phyloP scores from a whole-genome alignment of 1,140 invertebrate species.

The Bombus impatiens region DNA sequence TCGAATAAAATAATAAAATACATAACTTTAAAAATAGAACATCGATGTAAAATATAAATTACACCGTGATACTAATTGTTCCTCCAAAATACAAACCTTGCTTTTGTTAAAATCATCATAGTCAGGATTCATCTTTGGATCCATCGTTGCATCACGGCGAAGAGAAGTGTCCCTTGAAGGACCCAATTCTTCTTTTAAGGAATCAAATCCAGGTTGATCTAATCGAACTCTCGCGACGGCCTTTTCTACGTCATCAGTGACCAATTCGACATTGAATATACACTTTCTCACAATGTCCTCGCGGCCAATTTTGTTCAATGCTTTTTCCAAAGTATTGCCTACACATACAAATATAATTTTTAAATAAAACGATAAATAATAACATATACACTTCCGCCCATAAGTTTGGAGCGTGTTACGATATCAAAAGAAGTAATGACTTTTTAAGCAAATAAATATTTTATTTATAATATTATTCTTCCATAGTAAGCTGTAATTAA shows the following conservation, averaged over 20 bases:
- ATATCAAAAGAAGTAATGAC: background rate
- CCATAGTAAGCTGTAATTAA: too few relatives aligned
- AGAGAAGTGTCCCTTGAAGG: constrained; percentile 86
- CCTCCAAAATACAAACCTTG: constrained; percentile 72
- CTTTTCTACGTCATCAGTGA: constrained; percentile 91
- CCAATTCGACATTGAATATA: constrained; percentile 91
- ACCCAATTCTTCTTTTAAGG: constrained; percentile 88
- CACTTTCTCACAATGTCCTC: constrained; percentile 97
- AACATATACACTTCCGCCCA: too few relatives aligned
- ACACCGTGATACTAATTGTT: background rate
- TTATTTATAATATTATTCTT: too few relatives aligned
- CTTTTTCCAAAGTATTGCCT: constrained; percentile 94
- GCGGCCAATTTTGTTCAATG: constrained; percentile 92
- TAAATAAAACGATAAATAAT: background rate
- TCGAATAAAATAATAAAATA: background rate
- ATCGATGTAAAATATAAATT: background rate
- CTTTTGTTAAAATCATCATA: constrained; percentile 84
- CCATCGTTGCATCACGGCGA: constrained; percentile 85
- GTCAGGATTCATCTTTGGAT: constrained; percentile 87
- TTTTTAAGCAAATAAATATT: too few relatives aligned
- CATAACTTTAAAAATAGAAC: background rate
- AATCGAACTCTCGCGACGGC: constrained; percentile 89
- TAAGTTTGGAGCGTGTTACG: too few relatives aligned
- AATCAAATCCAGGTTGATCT: constrained; percentile 90
- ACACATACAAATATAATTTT: constrained; percentile 54